A percentile compares a stretch with the other conserved stretches of the same genome.
Evolutionary conservation across 2,797 vertebrate genomes (phyloP).

Genomic region (Melanogrammus aeglefinus): DNA sequence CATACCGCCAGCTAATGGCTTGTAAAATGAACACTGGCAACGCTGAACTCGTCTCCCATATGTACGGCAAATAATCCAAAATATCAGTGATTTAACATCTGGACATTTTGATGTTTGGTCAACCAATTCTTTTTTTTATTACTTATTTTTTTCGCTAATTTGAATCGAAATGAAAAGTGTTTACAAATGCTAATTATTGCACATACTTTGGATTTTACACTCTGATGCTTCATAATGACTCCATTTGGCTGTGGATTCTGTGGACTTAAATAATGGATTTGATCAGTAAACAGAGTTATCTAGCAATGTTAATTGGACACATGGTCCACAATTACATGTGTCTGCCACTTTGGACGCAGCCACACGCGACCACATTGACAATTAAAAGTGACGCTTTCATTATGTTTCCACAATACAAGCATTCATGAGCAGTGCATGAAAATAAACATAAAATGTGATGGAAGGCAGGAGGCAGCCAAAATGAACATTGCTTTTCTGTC

Average conservation of each 20-base stretch:
- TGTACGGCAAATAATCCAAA: neutral
- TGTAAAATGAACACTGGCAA: neutral
- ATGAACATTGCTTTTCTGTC: neutral
- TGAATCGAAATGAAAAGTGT: neutral
- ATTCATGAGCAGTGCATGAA: neutral
- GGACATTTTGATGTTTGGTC: neutral
- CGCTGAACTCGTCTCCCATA: neutral
- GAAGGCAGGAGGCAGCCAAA: neutral
- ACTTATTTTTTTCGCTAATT: neutral
- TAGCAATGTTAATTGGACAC: constrained; percentile 8
- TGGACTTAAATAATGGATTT: neutral
- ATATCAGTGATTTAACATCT: neutral
- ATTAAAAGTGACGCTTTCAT: constrained; percentile 1
- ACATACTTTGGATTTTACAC: constrained; percentile 1
- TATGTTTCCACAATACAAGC: neutral
- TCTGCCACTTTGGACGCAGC: constrained; percentile 1
- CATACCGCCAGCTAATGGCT: neutral
- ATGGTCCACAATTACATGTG: constrained; percentile 4
- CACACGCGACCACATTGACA: neutral
- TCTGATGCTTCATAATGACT: neutral
- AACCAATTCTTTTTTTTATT: neutral
- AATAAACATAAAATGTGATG: neutral
- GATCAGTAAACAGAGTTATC: neutral
- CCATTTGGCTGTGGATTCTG: neutral
- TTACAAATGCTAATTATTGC: neutral